Evolutionary conservation across 2,888 invertebrate species (phyloP), one percentile per base, ranked within the genome.

Genomic region (Apomyelois bistriatella): DNA sequence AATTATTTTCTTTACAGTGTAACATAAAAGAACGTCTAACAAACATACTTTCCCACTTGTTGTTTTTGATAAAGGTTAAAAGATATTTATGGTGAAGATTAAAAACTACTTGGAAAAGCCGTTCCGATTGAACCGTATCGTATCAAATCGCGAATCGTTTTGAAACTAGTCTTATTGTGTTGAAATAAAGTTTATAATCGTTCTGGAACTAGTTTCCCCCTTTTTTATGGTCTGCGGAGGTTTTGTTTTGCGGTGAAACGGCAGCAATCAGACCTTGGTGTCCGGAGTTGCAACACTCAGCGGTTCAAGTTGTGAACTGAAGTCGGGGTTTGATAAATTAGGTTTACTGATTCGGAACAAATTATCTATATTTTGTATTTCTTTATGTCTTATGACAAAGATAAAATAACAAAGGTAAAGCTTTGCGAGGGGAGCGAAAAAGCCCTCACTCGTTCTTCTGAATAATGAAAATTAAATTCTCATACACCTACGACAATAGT

Each of bases 241-340:
- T 82, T 82, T 78, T 77, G 80, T 85, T 83, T 81, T 76, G 78
- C 69, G 81, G 85, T 86, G 86, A 85, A 87, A 87, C 85, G 78
- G 74, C 66, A 66, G 70, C 82, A 88, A 88, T 74, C 84, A 81
- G 89, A 84, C 88, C 89, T 89, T 88, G 89, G 84, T 88, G 80
- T 89, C 87, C 88, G 86, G 79, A 66, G 74, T 85, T 85, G 76
- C 84, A 70, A 78, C 82, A 81, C 66, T 63, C 59, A 59, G 60
- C 59, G 61, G 64, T 57, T 58, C 61, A 68, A 74, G 70, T 71
- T 58, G 56, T 52, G 55, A 68, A 60, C 69, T 70, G 53, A 38
- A 36, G 16, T 54, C 51, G 47, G 6, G n/a, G 12, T 40, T 40
- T 38, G 10, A 32, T 15, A 6, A 15, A 16, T 46, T 16, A 10